Base-by-base conservation (phyloP, 2,113 vertebrate species). In the Acinonyx jubatus region DNA sequence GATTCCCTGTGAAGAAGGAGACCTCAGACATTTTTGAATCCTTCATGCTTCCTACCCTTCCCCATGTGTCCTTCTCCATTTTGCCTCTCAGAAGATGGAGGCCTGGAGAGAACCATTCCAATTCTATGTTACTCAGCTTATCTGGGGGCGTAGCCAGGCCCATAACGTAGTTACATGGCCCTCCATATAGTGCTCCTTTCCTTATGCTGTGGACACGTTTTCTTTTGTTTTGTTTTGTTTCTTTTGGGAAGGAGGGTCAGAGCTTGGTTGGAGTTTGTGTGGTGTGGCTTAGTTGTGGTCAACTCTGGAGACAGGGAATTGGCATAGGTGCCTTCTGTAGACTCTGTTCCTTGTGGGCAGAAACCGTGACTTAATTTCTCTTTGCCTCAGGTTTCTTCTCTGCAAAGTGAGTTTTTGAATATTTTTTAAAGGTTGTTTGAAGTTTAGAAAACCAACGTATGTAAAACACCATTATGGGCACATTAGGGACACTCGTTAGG, bases 261-360 rank as follows among this genome's bases (percentile, higher is more conserved):
- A 90, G 68, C 85, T 88, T 73, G 71, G 76, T 85, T 97, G 76
- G 76, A 79, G 41, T 91, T 74, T 95, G 78, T 94, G 79, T 88
- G 61, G 50, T 84, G 41, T 83, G 79, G 82, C 78, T 95, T 94
- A 95, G 89, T 23, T 91, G 92, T 94, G 98, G 95, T 96, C 92
- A 90, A 21, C 65, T 57, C 45, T 95, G 89, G 91, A 97, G 96
- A 96, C 92, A 85, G 66, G 66, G 78, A 68, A 78, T 95, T 97
- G 96, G 89, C 93, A 85, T 57, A 92, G 81, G 91, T 95, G 65
- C 68, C n/a, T 92, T 88, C 78, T 91, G 63, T 80, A 96, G 84
- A 87, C 29, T 95, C 73, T 38, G 84, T 86, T 88, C 52, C 85
- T 95, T 94, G 95, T 41, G 69, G 90, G 78, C 52, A 95, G 94